These are phyloP conservation scores for Eristalis arbustorum DNA, from an alignment of 2,888 invertebrate genomes.

Conservation along the genomic window DNA sequence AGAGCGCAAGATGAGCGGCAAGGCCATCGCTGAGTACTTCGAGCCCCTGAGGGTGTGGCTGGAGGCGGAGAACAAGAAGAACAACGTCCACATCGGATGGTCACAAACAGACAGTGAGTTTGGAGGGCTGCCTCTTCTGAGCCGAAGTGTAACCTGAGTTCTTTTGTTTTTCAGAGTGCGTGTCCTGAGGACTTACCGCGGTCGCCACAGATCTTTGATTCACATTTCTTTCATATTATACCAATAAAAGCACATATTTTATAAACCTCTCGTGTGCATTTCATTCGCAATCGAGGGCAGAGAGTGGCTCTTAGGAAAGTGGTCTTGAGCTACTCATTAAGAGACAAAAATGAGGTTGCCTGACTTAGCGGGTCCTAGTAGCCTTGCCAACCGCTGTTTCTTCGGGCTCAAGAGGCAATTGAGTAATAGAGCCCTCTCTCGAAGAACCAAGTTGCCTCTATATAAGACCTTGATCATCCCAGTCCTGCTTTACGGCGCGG, in stretches of 20 bases:
- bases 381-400: too few species aligned
- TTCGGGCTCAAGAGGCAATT: too few species aligned
- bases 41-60: conserved; percentile 89
- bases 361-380: too few species aligned
- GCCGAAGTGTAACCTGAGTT: neutral
- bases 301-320: too few species aligned
- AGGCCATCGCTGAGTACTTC: conserved; percentile 90
- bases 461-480: too few species aligned
- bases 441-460: too few species aligned
- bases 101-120: conserved; percentile 79
- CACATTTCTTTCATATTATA: neutral
- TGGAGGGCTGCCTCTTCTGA: neutral
- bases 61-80: conserved; percentile 86
- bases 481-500: too few species aligned
- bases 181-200: neutral
- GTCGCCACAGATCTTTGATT: neutral
- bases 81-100: conserved; percentile 85
- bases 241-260: neutral
- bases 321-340: too few species aligned
- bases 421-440: too few species aligned
- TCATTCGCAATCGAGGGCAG: neutral
- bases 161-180: conserved; percentile 21
- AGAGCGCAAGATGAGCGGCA: conserved; percentile 87
- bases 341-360: too few species aligned
- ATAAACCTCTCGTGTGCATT: neutral